These are phyloP conservation scores for Salarias fasciatus DNA, from an alignment of 2,797 vertebrate genomes.

Conservation along the genomic window DNA sequence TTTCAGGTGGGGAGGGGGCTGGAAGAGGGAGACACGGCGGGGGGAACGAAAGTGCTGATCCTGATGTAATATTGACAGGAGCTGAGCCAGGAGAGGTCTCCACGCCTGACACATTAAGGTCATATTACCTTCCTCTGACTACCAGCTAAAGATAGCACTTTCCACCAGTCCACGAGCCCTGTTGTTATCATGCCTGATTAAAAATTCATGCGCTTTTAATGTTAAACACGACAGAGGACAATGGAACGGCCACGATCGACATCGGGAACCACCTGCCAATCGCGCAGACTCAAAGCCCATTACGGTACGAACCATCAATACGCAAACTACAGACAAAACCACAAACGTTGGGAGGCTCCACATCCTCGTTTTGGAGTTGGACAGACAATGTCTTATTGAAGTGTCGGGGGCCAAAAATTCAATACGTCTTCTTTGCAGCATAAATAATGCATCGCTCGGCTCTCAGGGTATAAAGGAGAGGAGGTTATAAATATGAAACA, in stretches of 20 bases:
- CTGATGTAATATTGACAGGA: conserved; percentile 74
- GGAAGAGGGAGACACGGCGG: too few species aligned
- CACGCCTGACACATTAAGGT: conserved; percentile 82
- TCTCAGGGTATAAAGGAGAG: conserved; percentile 72
- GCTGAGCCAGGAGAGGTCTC: conserved; percentile 66
- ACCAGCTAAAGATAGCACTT: conserved; percentile 71
- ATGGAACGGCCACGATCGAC: conserved; percentile 17
- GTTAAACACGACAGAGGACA: conserved; percentile 76
- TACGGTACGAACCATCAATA: neutral
- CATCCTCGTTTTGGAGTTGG: too few species aligned
- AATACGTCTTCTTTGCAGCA: conserved; percentile 67
- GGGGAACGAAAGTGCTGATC: conserved; percentile 70
- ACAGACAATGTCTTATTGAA: conserved; percentile 43
- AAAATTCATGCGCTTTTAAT: conserved; percentile 78
- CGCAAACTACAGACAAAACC: too few species aligned
- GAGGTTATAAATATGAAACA: conserved; percentile 78
- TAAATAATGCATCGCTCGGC: conserved; percentile 78
- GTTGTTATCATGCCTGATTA: conserved; percentile 64
- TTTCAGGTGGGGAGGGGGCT: conserved; percentile 9
- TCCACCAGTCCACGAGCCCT: conserved; percentile 37
- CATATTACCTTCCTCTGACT: conserved; percentile 63
- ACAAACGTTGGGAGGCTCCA: too few species aligned
- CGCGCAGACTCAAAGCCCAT: neutral
- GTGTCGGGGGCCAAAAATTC: conserved; percentile 65
- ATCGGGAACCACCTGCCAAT: neutral